Evolutionary conservation across 2,113 vertebrate species (phyloP).

Genomic region (Tragelaphus imberbis): DNA sequence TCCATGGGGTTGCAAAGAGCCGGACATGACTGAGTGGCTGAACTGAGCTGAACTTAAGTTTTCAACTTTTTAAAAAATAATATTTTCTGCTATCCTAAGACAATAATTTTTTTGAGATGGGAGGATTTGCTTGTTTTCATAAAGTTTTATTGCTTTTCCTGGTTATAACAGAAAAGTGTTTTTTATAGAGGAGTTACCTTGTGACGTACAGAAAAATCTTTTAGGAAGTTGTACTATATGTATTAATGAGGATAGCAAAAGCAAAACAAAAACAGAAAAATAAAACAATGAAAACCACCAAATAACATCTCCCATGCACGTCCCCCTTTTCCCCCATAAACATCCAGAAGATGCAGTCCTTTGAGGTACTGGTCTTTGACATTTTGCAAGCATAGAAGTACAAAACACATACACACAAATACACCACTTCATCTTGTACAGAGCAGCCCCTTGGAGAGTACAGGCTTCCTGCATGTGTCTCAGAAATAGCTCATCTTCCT

Average conservation of each 20-base stretch:
- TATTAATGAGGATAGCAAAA: constrained; percentile 14
- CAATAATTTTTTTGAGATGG: not conserved
- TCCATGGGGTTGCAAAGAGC: not conserved
- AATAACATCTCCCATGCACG: not conserved
- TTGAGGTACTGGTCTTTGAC: not conserved
- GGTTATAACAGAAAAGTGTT: not conserved
- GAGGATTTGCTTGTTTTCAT: constrained; percentile 18
- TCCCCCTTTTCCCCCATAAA: not conserved
- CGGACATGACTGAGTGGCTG: not conserved
- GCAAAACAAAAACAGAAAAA: not conserved
- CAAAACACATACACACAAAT: not conserved
- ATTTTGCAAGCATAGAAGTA: not conserved
- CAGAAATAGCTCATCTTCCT: constrained; percentile 23
- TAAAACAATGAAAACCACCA: not conserved
- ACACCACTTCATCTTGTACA: not conserved
- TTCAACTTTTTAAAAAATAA: not conserved
- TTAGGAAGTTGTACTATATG: not conserved
- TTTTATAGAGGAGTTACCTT: not conserved
- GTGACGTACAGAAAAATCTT: not conserved
- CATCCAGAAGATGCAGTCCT: not conserved
- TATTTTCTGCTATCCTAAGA: not conserved
- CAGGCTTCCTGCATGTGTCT: not conserved
- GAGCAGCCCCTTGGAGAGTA: not conserved
- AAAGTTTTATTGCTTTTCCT: not conserved
- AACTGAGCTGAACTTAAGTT: not conserved